Evolutionary conservation across 2,888 invertebrate genomes (phyloP).

Genomic region (Sinopyrophorus schimmeli): DNA sequence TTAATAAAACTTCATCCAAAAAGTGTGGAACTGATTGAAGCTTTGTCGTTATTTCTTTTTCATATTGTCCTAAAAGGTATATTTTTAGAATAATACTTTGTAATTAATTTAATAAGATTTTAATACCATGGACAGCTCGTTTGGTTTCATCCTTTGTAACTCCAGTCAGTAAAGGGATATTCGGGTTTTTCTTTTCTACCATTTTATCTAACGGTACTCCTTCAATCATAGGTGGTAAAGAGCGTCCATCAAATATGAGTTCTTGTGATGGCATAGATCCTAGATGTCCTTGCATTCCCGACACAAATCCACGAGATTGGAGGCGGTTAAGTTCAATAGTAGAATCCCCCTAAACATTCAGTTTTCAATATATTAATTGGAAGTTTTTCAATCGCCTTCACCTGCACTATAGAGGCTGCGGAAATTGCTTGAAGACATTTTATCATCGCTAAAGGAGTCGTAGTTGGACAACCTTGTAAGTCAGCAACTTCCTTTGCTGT

Average conservation of each 20-base stretch:
- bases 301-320: conserved; percentile 63
- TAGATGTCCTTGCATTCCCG: conserved; percentile 64
- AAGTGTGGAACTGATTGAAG: conserved; percentile 53
- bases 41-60: conserved; percentile 51
- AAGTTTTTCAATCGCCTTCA: conserved; percentile 41
- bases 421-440: conserved; percentile 64
- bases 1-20: conserved; percentile 52
- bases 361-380: neutral
- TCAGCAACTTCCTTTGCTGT: conserved; percentile 66
- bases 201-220: conserved; percentile 65
- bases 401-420: conserved; percentile 54
- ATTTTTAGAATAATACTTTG: no score
- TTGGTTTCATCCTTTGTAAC: conserved; percentile 74
- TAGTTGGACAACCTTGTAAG: conserved; percentile 65
- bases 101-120: conserved; percentile 1
- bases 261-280: conserved; percentile 72
- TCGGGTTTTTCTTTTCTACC: conserved; percentile 58
- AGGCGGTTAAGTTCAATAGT: conserved; percentile 61
- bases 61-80: conserved; percentile 43
- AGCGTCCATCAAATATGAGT: conserved; percentile 66
- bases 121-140: conserved; percentile 61
- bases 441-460: conserved; percentile 64
- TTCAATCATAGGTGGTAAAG: conserved; percentile 68
- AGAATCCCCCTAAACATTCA: conserved; percentile 60
- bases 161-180: conserved; percentile 72